These are phyloP conservation scores for Nephrotoma appendiculata DNA, from an alignment of 2,888 invertebrate species.

Conservation along the genomic window DNA sequence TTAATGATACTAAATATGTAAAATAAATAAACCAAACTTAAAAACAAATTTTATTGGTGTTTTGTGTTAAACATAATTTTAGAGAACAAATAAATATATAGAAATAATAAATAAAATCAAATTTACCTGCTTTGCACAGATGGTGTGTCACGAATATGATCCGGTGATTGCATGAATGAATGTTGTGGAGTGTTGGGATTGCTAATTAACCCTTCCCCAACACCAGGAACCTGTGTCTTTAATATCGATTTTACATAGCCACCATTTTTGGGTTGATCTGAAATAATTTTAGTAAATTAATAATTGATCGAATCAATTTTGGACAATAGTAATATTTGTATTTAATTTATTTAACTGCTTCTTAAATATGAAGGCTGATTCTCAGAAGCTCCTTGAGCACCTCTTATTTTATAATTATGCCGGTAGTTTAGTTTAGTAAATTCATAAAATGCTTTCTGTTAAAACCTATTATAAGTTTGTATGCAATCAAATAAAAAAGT, in stretches of 20 bases:
- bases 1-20: background rate
- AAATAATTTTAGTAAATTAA: background rate
- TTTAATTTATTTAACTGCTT: too few species aligned
- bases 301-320: background rate
- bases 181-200: slow-evolving; percentile 57
- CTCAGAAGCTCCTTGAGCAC: too few species aligned
- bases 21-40: background rate
- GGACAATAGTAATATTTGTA: too few species aligned
- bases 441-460: too few species aligned
- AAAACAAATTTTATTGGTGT: background rate
- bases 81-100: background rate
- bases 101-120: background rate
- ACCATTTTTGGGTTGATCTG: slow-evolving; percentile 34
- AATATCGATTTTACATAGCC: slow-evolving; percentile 78
- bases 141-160: slow-evolving; percentile 58
- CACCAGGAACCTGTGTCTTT: slow-evolving; percentile 69
- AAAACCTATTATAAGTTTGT: too few species aligned
- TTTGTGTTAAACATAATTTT: background rate
- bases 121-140: slow-evolving; percentile 61
- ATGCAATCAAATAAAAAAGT: too few species aligned
- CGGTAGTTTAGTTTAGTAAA: too few species aligned
- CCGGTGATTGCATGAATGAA: slow-evolving; percentile 52
- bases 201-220: slow-evolving; percentile 34
- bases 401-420: too few species aligned
- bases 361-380: too few species aligned